Evolutionary conservation across 2,797 vertebrate species (phyloP).

Genomic region (Cephalopachus bancanus): DNA sequence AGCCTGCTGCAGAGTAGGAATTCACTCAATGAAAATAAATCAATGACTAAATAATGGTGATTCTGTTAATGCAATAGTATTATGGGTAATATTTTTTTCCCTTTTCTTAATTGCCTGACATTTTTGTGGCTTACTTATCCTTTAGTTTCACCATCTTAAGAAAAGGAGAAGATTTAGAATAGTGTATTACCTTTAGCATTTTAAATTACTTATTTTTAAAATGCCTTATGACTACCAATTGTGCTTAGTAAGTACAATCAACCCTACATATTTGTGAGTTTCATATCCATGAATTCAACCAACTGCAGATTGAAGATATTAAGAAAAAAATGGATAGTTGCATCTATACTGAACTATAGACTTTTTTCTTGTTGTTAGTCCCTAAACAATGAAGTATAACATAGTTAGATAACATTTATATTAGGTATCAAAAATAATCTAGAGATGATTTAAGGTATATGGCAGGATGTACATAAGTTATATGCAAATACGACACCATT

Average conservation of each 20-base stretch:
- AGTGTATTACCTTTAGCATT: slow-evolving; percentile 29
- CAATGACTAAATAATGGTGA: background rate
- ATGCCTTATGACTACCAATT: slow-evolving; percentile 1
- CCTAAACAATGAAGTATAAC: background rate
- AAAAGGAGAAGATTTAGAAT: background rate
- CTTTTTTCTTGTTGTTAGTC: background rate
- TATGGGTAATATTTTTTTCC: background rate
- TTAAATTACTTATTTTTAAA: slow-evolving; percentile 61
- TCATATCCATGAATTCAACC: background rate
- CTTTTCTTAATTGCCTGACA: slow-evolving; percentile 33
- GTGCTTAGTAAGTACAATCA: background rate
- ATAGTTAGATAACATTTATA: background rate
- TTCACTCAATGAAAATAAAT: slow-evolving; percentile 36
- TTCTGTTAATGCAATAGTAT: background rate
- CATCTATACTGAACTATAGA: background rate
- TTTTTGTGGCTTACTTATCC: slow-evolving; percentile 3
- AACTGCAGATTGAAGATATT: background rate
- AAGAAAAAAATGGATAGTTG: background rate
- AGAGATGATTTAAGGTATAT: background rate
- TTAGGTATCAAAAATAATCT: background rate
- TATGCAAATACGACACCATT: background rate
- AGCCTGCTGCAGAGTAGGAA: background rate
- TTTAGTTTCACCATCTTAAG: background rate
- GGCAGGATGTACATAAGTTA: background rate
- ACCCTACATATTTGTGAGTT: background rate